Base-by-base conservation (phyloP, 2,888 invertebrate species). In the Gibbula magus region DNA sequence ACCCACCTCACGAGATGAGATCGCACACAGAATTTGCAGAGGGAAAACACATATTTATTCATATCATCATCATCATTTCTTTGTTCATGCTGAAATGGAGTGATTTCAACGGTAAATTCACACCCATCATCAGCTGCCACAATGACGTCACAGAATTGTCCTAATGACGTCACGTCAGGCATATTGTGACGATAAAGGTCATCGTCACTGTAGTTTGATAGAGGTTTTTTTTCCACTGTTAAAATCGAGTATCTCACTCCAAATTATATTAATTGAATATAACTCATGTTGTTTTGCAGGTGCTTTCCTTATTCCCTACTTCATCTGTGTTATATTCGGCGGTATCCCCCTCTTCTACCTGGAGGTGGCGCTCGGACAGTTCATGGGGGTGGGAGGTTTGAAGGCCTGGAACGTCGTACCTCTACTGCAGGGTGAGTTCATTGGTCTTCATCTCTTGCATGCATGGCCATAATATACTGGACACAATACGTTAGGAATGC, bases 241-340 rank as follows among this genome's bases (percentile, higher is more conserved):
- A n/a, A n/a, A n/a, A n/a, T n/a, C n/a, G n/a, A n/a, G n/a, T n/a
- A n/a, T n/a, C n/a, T n/a, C n/a, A n/a, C 25, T 22, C 8, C 52
- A 20, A 52, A 29, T 18, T 25, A 29, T 18, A 29, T 25, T 77
- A 10, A 10, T 10, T 22, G 7, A 22, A 45, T n/a, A 18, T 16
- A 45, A 73, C 53, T 70, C 56, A 22, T 52, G 29, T 82, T 77
- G 66, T 76, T 35, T 86, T 89, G 8, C 88, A 93, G 96, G 96
- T 78, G 96, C 96, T 87, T 95, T 95, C 87, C 93, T 95, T 84
- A 93, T 95, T 76, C 95, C 95, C 22, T 95, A 95, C 89, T 93
- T 94, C 81, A 93, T 95, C 78, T 94, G 94, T 83, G 93, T 95
- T 25, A 88, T 95, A 0, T 90, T 94, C 78, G 95, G 94, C 2